These are phyloP conservation scores for Anguilla megastoma DNA, from an alignment of 2,797 vertebrate species.

Conservation along the genomic window DNA sequence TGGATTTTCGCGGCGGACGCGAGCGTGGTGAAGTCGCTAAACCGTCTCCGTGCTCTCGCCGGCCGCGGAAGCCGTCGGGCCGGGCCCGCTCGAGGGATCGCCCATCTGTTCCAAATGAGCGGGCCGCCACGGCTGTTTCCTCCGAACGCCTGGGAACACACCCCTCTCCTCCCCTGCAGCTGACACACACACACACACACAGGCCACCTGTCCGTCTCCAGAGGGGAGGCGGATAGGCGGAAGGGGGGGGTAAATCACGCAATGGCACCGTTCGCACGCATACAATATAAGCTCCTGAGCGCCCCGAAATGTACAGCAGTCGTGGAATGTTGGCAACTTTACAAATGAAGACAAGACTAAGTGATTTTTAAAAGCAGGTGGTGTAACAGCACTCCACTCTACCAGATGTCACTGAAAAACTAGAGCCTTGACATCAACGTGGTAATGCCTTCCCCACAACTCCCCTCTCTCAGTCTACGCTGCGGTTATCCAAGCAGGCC, in stretches of 20 bases:
- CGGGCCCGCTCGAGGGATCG: neutral
- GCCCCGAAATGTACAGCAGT: neutral
- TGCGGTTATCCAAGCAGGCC: neutral
- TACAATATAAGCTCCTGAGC: neutral
- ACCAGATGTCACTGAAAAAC: neutral
- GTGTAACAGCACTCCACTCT: neutral
- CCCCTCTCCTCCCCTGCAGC: neutral
- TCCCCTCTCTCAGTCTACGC: neutral
- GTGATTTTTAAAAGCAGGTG: neutral
- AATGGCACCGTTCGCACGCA: neutral
- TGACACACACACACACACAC: neutral
- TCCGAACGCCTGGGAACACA: neutral
- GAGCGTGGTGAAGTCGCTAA: neutral
- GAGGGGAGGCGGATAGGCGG: neutral
- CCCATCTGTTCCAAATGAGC: constrained; percentile 11
- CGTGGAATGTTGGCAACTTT: neutral
- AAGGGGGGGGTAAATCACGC: neutral
- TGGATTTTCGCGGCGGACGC: neutral
- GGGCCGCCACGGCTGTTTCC: neutral
- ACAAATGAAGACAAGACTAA: neutral
- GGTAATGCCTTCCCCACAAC: neutral
- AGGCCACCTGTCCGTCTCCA: constrained; percentile 3
- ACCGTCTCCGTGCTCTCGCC: neutral
- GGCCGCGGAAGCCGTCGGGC: neutral
- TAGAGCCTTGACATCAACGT: neutral